These are phyloP conservation scores for Adela reaumurella DNA, from an alignment of 2,888 invertebrate genomes.

Conservation along the genomic window DNA sequence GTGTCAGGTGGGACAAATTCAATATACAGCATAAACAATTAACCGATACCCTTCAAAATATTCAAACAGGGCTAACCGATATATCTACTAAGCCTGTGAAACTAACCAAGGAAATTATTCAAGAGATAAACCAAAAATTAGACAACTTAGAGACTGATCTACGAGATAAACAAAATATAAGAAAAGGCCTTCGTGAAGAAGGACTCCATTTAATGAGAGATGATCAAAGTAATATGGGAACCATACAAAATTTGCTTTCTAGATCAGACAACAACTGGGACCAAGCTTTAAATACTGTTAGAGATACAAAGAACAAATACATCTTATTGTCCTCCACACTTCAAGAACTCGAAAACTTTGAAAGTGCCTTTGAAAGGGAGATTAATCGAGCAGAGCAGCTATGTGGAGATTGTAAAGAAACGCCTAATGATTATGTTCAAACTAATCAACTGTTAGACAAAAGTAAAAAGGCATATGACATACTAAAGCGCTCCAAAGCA, in stretches of 20 bases:
- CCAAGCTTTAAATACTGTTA: slow-evolving; percentile 68
- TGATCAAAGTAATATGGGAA: slow-evolving; percentile 75
- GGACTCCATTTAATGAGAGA: slow-evolving; percentile 76
- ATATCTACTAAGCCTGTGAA: slow-evolving; percentile 51
- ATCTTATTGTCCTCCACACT: slow-evolving; percentile 68
- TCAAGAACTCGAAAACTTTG: slow-evolving; percentile 71
- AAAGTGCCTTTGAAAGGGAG: slow-evolving; percentile 65
- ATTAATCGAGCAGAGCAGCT: slow-evolving; percentile 67
- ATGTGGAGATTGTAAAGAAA: slow-evolving; percentile 59
- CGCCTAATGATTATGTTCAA: slow-evolving; percentile 70
- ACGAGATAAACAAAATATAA: slow-evolving; percentile 58
- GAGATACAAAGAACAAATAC: slow-evolving; percentile 71
- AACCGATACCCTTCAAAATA: slow-evolving; percentile 59
- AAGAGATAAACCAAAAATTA: slow-evolving; percentile 46
- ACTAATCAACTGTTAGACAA: slow-evolving; percentile 69
- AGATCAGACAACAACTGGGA: slow-evolving; percentile 80
- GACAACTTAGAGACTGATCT: slow-evolving; percentile 54
- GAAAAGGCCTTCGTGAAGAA: slow-evolving; percentile 73
- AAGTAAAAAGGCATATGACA: slow-evolving; percentile 71
- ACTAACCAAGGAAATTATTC: slow-evolving; percentile 42
- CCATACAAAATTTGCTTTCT: slow-evolving; percentile 75
- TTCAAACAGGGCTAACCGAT: slow-evolving; percentile 54
- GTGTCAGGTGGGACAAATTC: slow-evolving; percentile 76
- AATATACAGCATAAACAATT: slow-evolving; percentile 68
- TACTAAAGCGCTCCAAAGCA: slow-evolving; percentile 70